Percentiles rank a stretch among this genome's conserved stretches.
Conservation (phyloP, 64 coral and sea anemone species). For the Porites lutea region DNA sequence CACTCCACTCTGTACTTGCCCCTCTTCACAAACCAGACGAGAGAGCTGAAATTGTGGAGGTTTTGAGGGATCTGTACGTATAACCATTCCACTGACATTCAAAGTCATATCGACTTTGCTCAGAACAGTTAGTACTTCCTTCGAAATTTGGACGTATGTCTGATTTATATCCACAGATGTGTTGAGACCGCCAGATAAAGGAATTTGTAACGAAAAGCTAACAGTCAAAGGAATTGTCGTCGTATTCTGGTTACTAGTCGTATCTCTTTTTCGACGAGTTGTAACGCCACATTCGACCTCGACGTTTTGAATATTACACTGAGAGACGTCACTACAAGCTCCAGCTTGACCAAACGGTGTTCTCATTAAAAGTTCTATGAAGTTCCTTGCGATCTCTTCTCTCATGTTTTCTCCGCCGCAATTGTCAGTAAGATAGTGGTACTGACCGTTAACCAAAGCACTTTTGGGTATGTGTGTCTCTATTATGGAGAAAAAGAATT, state of each 20-base stretch:
- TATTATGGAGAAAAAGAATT: background rate
- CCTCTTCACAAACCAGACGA: constrained; percentile 14
- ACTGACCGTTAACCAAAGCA: background rate
- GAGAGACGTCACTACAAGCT: background rate
- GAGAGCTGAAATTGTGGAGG: background rate
- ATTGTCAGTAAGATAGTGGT: constrained; percentile 3
- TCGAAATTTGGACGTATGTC: background rate
- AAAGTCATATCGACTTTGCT: background rate
- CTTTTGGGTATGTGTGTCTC: background rate
- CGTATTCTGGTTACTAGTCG: background rate
- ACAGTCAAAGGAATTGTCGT: background rate
- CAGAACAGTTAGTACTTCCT: background rate
- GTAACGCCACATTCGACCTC: constrained; percentile 18
- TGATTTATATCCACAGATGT: background rate
- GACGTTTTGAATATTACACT: background rate
- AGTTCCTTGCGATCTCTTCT: constrained; percentile 6
- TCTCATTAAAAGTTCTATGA: background rate
- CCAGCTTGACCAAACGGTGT: background rate
- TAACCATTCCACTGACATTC: constrained; percentile 2
- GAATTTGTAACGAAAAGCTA: constrained; percentile 9
- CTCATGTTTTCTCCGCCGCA: background rate
- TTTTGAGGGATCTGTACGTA: constrained; percentile 6
- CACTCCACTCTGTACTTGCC: constrained; percentile 24
- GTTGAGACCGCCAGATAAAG: background rate
- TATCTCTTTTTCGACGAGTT: background rate